Evolutionary conservation across 2,888 invertebrate genomes (phyloP).

Genomic region (Lasius fuliginosus): DNA sequence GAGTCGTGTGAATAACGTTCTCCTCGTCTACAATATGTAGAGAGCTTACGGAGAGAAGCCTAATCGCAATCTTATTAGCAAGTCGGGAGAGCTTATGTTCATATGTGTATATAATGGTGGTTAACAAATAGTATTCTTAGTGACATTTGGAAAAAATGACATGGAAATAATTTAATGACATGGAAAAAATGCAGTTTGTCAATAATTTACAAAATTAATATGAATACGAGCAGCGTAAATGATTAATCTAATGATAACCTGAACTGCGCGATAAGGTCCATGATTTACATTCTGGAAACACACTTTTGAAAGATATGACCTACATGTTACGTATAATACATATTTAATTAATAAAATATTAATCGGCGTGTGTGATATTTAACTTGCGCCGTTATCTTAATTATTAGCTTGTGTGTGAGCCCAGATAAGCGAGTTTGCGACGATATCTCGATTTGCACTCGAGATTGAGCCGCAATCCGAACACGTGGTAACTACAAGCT

Average conservation of each 20-base stretch:
- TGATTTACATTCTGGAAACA: constrained; percentile 7
- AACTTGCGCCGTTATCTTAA: constrained; percentile 45
- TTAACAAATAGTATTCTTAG: constrained; percentile 58
- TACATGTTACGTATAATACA: background rate
- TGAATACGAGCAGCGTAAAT: background rate
- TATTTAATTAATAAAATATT: constrained; percentile 47
- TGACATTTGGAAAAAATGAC: background rate
- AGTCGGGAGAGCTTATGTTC: constrained; percentile 56
- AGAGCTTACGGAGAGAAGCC: constrained; percentile 66
- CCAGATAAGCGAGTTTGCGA: constrained; percentile 31
- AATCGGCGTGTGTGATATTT: constrained; percentile 20
- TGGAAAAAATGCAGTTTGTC: background rate
- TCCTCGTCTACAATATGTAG: background rate
- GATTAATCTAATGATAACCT: constrained; percentile 1
- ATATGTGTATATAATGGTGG: constrained; percentile 44
- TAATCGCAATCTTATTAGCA: constrained; percentile 71
- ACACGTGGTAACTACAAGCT: constrained; percentile 8
- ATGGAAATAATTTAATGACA: background rate
- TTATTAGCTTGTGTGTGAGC: constrained; percentile 39
- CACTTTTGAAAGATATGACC: background rate
- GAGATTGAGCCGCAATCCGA: constrained; percentile 37
- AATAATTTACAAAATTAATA: background rate
- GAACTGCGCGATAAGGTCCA: background rate
- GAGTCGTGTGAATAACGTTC: constrained; percentile 8
- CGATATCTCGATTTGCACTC: constrained; percentile 50